Conservation (phyloP, 2,888 invertebrate species). For the Strigamia transsilvanica region DNA sequence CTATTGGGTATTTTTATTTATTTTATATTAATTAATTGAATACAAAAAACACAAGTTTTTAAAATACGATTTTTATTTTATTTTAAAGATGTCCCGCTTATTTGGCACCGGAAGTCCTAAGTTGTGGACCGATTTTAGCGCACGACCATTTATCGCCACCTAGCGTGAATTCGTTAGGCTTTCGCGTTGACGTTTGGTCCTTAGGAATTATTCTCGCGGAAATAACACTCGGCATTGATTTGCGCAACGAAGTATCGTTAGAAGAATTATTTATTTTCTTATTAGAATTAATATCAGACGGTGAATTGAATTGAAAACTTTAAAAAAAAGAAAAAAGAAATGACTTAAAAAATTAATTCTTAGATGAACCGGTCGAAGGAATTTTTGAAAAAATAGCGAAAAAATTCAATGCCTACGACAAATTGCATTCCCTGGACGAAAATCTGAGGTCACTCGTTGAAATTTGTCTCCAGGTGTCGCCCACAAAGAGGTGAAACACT, state of each 20-base stretch:
- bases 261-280: neutral
- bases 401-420: neutral
- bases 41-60: neutral
- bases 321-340: neutral
- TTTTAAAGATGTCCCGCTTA: conserved; percentile 60
- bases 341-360: neutral
- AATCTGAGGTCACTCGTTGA: conserved; percentile 57
- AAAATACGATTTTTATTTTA: neutral
- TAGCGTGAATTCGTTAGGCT: conserved; percentile 66
- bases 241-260: neutral
- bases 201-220: conserved; percentile 90
- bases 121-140: conserved; percentile 53
- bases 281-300: neutral
- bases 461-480: conserved; percentile 57
- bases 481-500: neutral
- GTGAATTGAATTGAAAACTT: neutral
- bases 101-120: conserved; percentile 63
- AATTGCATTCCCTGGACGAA: neutral
- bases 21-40: neutral
- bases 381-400: conserved; percentile 2
- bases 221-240: conserved; percentile 69
- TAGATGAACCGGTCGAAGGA: neutral
- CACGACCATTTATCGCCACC: conserved; percentile 50
- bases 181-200: conserved; percentile 92
- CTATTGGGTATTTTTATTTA: conserved; percentile 68